A percentile compares a stretch with the other conserved stretches of the same genome.
These are phyloP conservation scores for Pionites leucogaster DNA, from an alignment of 2,113 vertebrate species.

Conservation along the genomic window DNA sequence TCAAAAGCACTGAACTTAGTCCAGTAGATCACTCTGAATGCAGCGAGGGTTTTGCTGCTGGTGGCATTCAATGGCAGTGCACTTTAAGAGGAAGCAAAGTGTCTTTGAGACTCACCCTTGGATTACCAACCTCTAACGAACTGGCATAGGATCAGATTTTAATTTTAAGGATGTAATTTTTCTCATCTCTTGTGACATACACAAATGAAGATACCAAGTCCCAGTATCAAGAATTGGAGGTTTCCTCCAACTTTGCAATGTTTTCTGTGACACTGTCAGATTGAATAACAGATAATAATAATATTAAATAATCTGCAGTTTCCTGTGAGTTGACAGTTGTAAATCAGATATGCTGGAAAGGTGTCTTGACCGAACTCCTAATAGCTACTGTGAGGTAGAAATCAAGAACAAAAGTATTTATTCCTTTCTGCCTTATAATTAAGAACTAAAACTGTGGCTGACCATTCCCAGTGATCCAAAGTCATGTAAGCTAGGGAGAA, in stretches of 20 bases:
- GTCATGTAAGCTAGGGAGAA: not conserved
- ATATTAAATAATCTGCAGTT: not conserved
- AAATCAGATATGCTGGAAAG: not conserved
- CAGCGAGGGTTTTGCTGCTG: not conserved
- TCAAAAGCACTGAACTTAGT: not conserved
- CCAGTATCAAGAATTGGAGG: not conserved
- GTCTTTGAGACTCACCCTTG: not conserved
- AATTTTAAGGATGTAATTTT: not conserved
- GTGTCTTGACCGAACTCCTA: not conserved
- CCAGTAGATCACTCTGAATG: not conserved
- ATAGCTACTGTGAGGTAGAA: not conserved
- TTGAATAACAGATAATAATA: not conserved
- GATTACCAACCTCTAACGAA: not conserved
- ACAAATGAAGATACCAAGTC: not conserved
- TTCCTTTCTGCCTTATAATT: not conserved
- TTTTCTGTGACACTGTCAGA: not conserved
- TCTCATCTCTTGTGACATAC: not conserved
- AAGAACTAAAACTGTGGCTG: not conserved
- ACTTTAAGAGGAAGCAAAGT: not conserved
- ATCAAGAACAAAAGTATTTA: not conserved
- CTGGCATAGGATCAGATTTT: not conserved
- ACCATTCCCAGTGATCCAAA: not conserved
- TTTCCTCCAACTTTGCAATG: not conserved
- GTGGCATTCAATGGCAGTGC: not conserved
- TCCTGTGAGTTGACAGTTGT: not conserved